These are phyloP conservation scores for Dasyurus viverrinus DNA, from an alignment of 2,113 vertebrate genomes.

Conservation along the genomic window DNA sequence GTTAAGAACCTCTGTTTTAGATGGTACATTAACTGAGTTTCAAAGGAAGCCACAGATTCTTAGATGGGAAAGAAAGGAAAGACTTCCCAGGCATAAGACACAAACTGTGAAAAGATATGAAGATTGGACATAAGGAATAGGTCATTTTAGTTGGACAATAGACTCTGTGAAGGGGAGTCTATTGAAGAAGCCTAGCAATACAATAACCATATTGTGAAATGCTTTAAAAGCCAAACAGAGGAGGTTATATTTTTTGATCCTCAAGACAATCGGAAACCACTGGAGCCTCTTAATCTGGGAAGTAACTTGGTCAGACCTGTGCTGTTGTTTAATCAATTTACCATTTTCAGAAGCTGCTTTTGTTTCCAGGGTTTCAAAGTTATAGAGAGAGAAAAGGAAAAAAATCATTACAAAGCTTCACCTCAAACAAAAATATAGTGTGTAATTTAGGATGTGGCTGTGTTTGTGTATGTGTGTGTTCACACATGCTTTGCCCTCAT, in stretches of 20 bases:
- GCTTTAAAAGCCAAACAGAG: not conserved
- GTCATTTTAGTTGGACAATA: not conserved
- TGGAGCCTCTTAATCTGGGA: not conserved
- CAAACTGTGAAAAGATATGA: not conserved
- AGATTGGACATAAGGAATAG: not conserved
- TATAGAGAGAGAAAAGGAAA: not conserved
- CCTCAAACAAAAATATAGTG: constrained; percentile 35
- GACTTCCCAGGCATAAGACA: not conserved
- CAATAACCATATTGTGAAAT: not conserved
- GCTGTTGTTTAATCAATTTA: not conserved
- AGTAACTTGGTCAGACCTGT: not conserved
- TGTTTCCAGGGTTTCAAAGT: not conserved
- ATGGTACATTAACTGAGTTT: not conserved
- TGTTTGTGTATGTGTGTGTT: not conserved
- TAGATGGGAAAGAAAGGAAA: not conserved
- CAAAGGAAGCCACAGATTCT: not conserved
- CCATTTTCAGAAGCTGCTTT: not conserved
- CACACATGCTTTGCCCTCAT: not conserved
- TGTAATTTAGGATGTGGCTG: not conserved
- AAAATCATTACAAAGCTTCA: not conserved
- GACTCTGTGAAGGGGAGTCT: not conserved
- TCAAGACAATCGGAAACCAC: not conserved
- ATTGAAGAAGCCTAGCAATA: not conserved
- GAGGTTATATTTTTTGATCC: not conserved
- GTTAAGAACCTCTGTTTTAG: not conserved